Evolutionary conservation across 2,797 vertebrate genomes (phyloP).

Genomic region (Halcyon chelicuti): DNA sequence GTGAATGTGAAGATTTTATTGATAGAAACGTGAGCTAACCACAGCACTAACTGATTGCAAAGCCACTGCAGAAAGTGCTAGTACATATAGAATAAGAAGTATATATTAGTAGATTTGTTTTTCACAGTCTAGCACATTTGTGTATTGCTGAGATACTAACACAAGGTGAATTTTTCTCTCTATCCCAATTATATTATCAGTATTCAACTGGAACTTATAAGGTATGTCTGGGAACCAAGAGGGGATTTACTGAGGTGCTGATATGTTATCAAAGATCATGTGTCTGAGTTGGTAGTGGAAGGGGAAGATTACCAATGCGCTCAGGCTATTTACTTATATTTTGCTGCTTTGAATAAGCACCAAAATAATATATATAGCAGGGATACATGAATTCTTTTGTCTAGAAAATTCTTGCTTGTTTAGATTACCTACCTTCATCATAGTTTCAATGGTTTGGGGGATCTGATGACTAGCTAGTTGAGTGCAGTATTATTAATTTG

Average conservation of each 20-base stretch:
- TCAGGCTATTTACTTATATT: not conserved
- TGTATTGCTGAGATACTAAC: not conserved
- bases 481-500: not conserved
- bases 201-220: not conserved
- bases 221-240: not conserved
- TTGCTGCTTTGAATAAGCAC: accelerated
- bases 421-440: not conserved
- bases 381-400: accelerated
- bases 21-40: not conserved
- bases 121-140: not conserved
- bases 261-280: not conserved
- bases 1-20: not conserved
- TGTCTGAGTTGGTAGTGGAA: not conserved
- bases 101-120: not conserved
- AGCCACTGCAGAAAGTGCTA: not conserved
- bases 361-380: not conserved
- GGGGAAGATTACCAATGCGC: not conserved
- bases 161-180: not conserved
- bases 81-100: too few relatives aligned
- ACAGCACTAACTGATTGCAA: not conserved
- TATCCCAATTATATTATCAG: not conserved
- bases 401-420: not conserved
- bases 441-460: not conserved
- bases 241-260: not conserved
- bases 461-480: not conserved